Conservation (phyloP, 1,140 invertebrate species). For the Lethocerus indicus region DNA sequence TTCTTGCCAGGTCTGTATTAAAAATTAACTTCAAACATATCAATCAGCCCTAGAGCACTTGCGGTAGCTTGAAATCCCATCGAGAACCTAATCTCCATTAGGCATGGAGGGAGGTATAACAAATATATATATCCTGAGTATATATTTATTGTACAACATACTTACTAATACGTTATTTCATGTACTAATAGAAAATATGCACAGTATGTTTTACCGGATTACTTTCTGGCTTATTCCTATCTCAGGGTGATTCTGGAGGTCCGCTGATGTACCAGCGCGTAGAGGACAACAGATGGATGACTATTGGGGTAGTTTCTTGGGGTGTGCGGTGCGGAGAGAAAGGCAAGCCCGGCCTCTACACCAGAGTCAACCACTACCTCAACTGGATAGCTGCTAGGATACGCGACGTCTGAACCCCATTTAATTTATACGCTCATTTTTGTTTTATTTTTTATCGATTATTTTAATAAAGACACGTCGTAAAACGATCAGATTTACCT, state of each 20-base stretch:
- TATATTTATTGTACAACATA: not conserved
- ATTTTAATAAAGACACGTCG: too few species aligned
- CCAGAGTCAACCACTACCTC: constrained; percentile 41
- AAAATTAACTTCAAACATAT: not conserved
- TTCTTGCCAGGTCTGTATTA: constrained; percentile 48
- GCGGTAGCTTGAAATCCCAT: not conserved
- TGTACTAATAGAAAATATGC: not conserved
- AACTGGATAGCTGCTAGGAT: constrained; percentile 40
- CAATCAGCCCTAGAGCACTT: not conserved
- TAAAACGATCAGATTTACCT: too few species aligned
- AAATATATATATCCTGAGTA: not conserved
- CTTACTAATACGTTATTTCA: not conserved
- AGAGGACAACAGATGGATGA: constrained; percentile 51
- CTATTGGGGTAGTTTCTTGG: constrained; percentile 57
- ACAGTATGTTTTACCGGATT: not conserved
- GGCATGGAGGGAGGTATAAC: not conserved
- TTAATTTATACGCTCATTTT: too few species aligned
- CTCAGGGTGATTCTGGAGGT: constrained; percentile 68
- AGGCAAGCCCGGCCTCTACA: constrained; percentile 61
- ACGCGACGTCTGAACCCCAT: constrained; percentile 1
- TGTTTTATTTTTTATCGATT: too few species aligned
- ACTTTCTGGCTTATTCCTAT: constrained; percentile 20
- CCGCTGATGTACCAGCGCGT: constrained; percentile 53
- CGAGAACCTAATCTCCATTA: not conserved
- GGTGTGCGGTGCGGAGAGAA: constrained; percentile 36